Percentiles rank a stretch among this genome's conserved stretches.
These are phyloP conservation scores for Cryptus viduatorius DNA, from an alignment of 2,888 invertebrate species.

Conservation along the genomic window DNA sequence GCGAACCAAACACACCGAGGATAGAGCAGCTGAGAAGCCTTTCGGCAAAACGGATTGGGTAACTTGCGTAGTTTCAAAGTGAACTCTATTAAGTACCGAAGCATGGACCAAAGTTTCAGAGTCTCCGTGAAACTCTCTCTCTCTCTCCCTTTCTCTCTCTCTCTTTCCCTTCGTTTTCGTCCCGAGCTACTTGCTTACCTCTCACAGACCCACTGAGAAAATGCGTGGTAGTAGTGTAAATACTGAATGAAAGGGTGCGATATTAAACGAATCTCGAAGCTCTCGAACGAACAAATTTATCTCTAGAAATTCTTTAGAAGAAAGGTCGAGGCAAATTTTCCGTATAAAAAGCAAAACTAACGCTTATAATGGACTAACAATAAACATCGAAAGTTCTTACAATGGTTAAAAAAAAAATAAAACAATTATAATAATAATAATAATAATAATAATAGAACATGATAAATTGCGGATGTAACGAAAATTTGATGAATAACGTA, in stretches of 20 bases:
- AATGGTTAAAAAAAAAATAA: background rate
- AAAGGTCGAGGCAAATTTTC: background rate
- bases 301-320: background rate
- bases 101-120: conserved; percentile 13
- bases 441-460: background rate
- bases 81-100: conserved; percentile 64
- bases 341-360: background rate
- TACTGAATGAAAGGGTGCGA: conserved; percentile 13
- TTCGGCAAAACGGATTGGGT: conserved; percentile 54
- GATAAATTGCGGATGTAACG: no score
- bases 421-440: background rate
- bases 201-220: conserved; percentile 4
- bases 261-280: conserved; percentile 42
- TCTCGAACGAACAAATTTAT: conserved; percentile 11
- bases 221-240: conserved; percentile 21
- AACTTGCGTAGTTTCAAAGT: conserved; percentile 61
- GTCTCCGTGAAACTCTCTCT: conserved; percentile 45
- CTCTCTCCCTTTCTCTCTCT: conserved; percentile 45
- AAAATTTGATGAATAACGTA: no score
- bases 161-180: conserved; percentile 21
- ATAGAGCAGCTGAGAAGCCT: conserved; percentile 37
- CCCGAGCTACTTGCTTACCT: conserved; percentile 13
- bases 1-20: background rate
- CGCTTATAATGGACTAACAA: background rate
- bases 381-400: background rate